Percentiles rank a stretch among this genome's conserved stretches.
phyloP scores from a whole-genome alignment of 2,797 vertebrate species.

The Adelosebastes latens region DNA sequence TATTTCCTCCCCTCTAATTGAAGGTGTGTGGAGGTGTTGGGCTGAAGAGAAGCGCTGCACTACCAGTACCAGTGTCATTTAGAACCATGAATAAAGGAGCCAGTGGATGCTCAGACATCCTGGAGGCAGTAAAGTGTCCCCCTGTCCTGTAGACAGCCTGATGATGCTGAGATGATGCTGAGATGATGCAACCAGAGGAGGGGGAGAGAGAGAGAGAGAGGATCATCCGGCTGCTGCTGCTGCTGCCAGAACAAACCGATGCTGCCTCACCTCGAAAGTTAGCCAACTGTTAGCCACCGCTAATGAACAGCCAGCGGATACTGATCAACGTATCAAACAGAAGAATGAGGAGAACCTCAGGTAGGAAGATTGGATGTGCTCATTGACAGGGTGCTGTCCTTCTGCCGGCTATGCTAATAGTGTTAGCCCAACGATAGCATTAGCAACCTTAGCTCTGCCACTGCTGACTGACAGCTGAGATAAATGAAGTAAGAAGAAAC shows the following conservation, averaged over 20 bases:
- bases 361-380: constrained; percentile 40
- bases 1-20: not conserved
- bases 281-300: not conserved
- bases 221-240: constrained; percentile 55
- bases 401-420: constrained; percentile 65
- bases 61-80: not conserved
- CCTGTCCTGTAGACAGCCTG: not conserved
- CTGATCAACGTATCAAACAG: not conserved
- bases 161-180: constrained; percentile 71
- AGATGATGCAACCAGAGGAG: constrained; percentile 77
- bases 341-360: constrained; percentile 29
- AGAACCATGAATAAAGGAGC: not conserved
- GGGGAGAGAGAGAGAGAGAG: constrained; percentile 21
- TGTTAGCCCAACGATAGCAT: constrained; percentile 61
- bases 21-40: not conserved
- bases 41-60: not conserved
- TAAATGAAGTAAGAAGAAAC: not conserved
- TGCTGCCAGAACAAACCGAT: constrained; percentile 33
- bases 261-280: constrained; percentile 34
- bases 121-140: not conserved
- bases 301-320: constrained; percentile 33
- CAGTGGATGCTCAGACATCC: not conserved
- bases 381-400: constrained; percentile 7
- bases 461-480: constrained; percentile 26
- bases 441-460: constrained; percentile 44